Evolutionary conservation across 2,888 invertebrate genomes (phyloP).

Genomic region (Tolmerus cingulatus): DNA sequence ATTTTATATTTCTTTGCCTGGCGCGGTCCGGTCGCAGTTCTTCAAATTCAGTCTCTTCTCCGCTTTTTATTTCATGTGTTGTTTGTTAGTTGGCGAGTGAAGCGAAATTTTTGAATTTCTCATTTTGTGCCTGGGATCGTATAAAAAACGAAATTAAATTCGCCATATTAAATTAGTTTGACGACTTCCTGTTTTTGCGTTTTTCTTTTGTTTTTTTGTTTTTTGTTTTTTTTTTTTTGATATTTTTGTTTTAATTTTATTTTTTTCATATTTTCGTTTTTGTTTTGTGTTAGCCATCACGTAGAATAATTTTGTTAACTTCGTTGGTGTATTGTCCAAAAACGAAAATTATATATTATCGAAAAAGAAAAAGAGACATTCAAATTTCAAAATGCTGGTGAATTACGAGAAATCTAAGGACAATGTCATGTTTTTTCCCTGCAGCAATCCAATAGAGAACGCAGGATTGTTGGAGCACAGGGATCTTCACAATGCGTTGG

Average conservation of each 20-base stretch:
- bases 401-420: conserved; percentile 43
- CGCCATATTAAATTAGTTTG: not conserved
- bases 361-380: conserved; percentile 45
- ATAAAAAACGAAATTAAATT: not conserved
- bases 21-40: not conserved
- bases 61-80: not conserved
- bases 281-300: conserved; percentile 60
- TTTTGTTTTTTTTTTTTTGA: too few species aligned
- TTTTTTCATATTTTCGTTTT: too few species aligned
- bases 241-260: too few species aligned
- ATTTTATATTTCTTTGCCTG: not conserved
- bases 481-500: conserved; percentile 64
- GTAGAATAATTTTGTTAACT: not conserved
- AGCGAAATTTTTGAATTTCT: not conserved
- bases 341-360: not conserved
- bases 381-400: conserved; percentile 26
- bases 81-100: conserved; percentile 9
- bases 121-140: not conserved
- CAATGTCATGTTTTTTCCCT: conserved; percentile 54
- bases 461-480: conserved; percentile 61
- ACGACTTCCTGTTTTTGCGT: conserved; percentile 12
- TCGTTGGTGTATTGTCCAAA: not conserved
- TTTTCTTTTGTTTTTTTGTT: too few species aligned
- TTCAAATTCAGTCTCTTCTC: not conserved
- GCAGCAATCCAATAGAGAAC: conserved; percentile 68